Conservation (phyloP, 2,888 invertebrate species). For the Omphaloscelis lunosa region DNA sequence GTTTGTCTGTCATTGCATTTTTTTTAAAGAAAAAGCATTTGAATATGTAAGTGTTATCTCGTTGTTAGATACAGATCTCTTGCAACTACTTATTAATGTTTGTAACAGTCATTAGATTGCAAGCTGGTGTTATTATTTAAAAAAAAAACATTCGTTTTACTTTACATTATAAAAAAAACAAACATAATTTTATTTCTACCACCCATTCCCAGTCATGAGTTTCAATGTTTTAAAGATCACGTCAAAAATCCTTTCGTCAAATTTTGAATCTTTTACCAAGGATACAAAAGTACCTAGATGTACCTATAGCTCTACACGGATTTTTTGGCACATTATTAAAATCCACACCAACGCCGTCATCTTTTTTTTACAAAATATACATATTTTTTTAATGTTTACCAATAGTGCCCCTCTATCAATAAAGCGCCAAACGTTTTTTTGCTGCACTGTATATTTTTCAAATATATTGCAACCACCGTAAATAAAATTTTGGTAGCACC, state of each 20-base stretch:
- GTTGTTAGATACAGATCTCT: background rate
- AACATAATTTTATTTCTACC: background rate
- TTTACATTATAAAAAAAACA: background rate
- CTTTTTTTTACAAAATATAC: background rate
- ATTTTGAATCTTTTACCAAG: background rate
- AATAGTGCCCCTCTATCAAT: background rate
- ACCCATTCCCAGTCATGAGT: background rate
- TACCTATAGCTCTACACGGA: background rate
- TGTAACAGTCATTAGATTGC: too few species aligned
- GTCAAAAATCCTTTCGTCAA: background rate
- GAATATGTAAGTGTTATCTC: background rate
- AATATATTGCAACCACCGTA: background rate
- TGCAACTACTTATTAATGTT: background rate
- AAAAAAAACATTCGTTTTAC: background rate
- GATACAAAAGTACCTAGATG: background rate
- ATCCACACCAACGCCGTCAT: background rate
- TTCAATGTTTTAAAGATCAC: background rate
- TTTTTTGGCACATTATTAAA: background rate
- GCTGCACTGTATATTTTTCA: background rate
- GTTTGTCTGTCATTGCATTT: background rate
- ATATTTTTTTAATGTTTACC: too few species aligned
- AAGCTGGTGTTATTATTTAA: background rate
- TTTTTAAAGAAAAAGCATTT: background rate
- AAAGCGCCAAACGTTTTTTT: background rate
- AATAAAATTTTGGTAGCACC: accelerated